Conservation (phyloP, 2,797 vertebrate species). For the Cuculus canorus region DNA sequence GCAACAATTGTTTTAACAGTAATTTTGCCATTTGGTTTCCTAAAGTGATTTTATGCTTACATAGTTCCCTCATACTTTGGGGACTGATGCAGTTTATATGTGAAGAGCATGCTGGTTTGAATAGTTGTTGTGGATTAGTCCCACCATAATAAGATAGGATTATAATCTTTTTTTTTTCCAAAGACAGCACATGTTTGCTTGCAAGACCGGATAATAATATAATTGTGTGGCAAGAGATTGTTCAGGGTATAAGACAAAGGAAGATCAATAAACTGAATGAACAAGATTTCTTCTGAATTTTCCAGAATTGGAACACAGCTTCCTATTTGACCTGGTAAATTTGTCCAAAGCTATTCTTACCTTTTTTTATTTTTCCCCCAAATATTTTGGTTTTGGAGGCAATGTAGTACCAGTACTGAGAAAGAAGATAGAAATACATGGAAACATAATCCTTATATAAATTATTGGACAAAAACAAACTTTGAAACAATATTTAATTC, state of each 20-base stretch:
- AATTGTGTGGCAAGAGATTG: background rate
- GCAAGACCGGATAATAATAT: background rate
- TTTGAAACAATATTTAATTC: background rate
- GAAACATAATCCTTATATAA: background rate
- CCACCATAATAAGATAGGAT: background rate
- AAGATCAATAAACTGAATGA: background rate
- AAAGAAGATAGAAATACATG: background rate
- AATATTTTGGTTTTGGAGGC: background rate
- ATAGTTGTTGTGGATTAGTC: background rate
- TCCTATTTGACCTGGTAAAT: background rate
- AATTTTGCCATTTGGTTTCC: background rate
- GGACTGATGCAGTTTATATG: background rate
- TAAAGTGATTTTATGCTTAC: background rate
- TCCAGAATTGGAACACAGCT: background rate
- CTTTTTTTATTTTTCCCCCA: background rate
- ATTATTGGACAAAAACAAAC: background rate
- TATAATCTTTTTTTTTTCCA: background rate
- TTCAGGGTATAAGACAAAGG: background rate
- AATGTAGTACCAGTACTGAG: background rate
- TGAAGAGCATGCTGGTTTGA: background rate
- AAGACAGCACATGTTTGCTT: background rate
- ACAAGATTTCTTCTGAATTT: background rate
- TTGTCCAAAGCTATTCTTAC: background rate
- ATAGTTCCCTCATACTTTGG: background rate
- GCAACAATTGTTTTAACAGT: background rate